Base-by-base conservation (phyloP, 2,888 invertebrate genomes). In the Iselma pallidipennis region DNA sequence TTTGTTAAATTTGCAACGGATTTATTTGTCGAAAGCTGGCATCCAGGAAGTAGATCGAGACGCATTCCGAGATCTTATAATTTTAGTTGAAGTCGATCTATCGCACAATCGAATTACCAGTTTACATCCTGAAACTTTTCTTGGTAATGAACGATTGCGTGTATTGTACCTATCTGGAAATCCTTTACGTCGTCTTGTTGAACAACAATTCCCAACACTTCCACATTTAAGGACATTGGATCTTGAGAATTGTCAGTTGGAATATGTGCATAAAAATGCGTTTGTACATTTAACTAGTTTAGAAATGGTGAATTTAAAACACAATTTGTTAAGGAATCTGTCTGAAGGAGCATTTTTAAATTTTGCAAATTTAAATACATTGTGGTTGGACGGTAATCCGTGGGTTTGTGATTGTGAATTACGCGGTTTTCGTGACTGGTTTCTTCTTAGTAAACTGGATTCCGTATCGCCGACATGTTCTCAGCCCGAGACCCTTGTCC, bases 381-480 rank as follows among this genome's bases (percentile, higher is more conserved):
- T 95, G 29, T 87, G 89, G 10, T 81, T 95, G 55, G 91, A 93
- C 67, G 91, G 91, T 28, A 96, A 96, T 80, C 94, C 92, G 4
- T 96, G 95, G 95, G 87, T 87, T 75, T 96, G 96, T 80, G 94
- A 96, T 79, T 96, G 96, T 80, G 88, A 91, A 67, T 81, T 96
- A 61, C 87, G 94, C 55, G 90, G 90, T 61, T 92, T 95, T 73
- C 88, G 94, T 61, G 89, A 89, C 71, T 95, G 95, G 94, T 89
- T 94, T 77, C 85, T 94, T 55, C 86, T 88, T 55, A 90, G 89
- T 73, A 93, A 92, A 72, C 84, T 95, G 55, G 76, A 79, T 60
- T 90, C 91, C 10, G 87, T 89, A 66, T 87, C 91, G 45, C 85
- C 94, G 69, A 84, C 87, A 53, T 93, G 93, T 75, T 87, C 87